Evolutionary conservation across 2,888 invertebrate genomes (phyloP), one percentile per base, ranked within the genome.

Genomic region (Caenorhabditis parvicauda): DNA sequence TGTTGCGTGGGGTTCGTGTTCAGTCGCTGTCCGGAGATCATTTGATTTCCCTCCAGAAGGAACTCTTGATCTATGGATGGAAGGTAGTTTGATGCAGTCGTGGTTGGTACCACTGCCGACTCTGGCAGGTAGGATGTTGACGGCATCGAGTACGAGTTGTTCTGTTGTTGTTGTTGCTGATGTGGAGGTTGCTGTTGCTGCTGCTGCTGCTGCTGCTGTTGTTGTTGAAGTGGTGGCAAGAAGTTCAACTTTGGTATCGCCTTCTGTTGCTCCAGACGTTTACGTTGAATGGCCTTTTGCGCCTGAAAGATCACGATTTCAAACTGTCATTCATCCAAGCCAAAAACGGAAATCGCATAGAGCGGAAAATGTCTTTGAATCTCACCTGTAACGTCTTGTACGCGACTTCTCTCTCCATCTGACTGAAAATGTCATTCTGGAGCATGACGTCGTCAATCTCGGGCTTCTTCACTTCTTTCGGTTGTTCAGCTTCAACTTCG

Each of bases 361-460:
- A n/a, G n/a, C n/a, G n/a, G n/a, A 6, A 22, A 7, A 43, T n/a
- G n/a, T 24, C 9, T 43, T 19, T 43, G 38, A 41, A 42, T 22
- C 54, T 53, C 28, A 60, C 69, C 46, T 54, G 55, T 48, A 60
- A 53, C 17, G 71, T 67, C 32, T 60, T 42, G 24, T 59, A 52
- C n/a, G 64, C 24, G 2, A 70, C 72, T 9, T 70, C 70, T 7
- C 46, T 53, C 50, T 72, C 70, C 63, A 68, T 63, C 29, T 49
- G 50, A 3, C 39, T 24, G 37, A 58, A 41, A 5, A 58, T 58
- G 9, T 58, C 58, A 21, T 58, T 53, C 7, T 9, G 19, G 7
- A 42, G 21, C 27, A 37, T 39, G 6, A 21, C 35, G 7, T 47
- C 28, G n/a, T 14, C 22, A 7, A 12, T 1, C 41, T 12, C 41